Percentiles rank a stretch among this genome's conserved stretches.
These are phyloP conservation scores for Monarcha castaneiventris DNA, from an alignment of 2,113 vertebrate genomes.

Conservation along the genomic window DNA sequence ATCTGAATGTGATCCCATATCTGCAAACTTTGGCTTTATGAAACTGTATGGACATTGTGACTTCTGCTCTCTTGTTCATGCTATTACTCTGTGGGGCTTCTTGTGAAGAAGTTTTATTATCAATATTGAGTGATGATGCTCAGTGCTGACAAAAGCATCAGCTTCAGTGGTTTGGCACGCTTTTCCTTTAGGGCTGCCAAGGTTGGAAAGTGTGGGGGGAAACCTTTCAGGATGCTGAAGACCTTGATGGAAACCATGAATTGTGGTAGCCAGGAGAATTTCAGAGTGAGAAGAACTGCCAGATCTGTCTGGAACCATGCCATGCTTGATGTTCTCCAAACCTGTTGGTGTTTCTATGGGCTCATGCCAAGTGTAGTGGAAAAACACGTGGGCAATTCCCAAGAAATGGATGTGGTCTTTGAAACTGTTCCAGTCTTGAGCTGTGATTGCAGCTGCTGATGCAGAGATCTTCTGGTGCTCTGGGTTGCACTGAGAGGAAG, in stretches of 20 bases:
- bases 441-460: background rate
- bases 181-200: background rate
- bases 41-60: rapidly evolving
- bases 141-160: background rate
- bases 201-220: background rate
- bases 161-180: background rate
- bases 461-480: background rate
- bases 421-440: background rate
- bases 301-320: background rate
- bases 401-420: background rate
- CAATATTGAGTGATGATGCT: background rate
- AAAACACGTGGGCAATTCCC: background rate
- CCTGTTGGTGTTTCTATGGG: background rate
- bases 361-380: background rate
- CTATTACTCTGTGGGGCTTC: background rate
- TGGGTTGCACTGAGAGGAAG: background rate
- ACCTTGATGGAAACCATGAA: background rate
- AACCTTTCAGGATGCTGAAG: background rate
- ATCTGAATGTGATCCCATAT: background rate
- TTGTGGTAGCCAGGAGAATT: background rate
- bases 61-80: background rate
- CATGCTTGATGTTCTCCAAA: background rate
- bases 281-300: background rate
- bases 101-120: background rate
- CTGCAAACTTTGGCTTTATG: background rate